A percentile compares a stretch with the other conserved stretches of the same genome.
These are phyloP conservation scores for Marasmarcha lunaedactyla DNA, from an alignment of 2,888 invertebrate genomes.

Conservation along the genomic window DNA sequence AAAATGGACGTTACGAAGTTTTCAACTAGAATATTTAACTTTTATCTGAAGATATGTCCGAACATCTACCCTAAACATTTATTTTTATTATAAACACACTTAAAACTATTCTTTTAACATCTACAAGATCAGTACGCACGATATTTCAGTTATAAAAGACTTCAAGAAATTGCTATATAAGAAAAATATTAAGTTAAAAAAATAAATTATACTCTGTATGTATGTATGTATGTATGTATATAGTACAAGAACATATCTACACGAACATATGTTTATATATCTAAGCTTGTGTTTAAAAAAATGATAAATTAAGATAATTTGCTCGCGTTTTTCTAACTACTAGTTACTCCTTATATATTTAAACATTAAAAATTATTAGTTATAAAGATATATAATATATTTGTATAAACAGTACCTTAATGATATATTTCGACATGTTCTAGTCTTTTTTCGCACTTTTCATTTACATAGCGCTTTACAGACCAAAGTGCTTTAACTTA, in stretches of 20 bases:
- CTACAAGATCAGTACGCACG: slow-evolving; percentile 1
- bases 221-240: background rate
- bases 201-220: background rate
- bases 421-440: no score
- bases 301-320: background rate
- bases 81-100: slow-evolving; percentile 31
- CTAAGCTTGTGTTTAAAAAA: background rate
- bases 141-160: background rate
- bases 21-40: background rate
- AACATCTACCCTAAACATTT: slow-evolving; percentile 27
- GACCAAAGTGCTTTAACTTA: no score
- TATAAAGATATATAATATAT: background rate
- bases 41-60: slow-evolving; percentile 24
- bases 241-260: background rate
- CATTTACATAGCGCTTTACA: no score
- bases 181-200: background rate
- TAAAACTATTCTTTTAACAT: slow-evolving; percentile 11
- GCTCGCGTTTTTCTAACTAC: background rate
- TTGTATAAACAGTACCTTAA: no score
- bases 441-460: no score
- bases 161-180: background rate
- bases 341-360: background rate
- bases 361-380: background rate
- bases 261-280: background rate
- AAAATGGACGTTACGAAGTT: background rate